phyloP scores from a whole-genome alignment of 2,888 invertebrate species.

The Thymelicus lineola region DNA sequence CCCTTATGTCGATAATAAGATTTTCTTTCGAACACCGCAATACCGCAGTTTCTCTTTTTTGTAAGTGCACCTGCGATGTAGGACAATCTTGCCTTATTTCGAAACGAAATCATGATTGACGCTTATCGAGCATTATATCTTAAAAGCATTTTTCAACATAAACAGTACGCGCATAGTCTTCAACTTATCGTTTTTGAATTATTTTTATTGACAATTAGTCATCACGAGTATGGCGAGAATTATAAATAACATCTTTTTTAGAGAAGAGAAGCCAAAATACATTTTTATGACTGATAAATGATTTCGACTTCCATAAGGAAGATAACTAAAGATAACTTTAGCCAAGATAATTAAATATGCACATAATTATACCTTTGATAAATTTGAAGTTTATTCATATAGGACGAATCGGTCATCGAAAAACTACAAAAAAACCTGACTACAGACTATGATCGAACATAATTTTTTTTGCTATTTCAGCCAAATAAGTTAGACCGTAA shows the following conservation, averaged over 20 bases:
- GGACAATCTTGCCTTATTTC: constrained; percentile 74
- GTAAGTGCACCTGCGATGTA: constrained; percentile 77
- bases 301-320: too few relatives aligned
- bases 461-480: too few relatives aligned
- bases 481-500: too few relatives aligned
- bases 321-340: too few relatives aligned
- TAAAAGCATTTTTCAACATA: constrained; percentile 32
- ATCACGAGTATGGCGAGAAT: neutral
- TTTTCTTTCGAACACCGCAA: constrained; percentile 77
- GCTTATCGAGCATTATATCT: constrained; percentile 62
- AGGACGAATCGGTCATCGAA: constrained; percentile 56
- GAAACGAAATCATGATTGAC: constrained; percentile 69
- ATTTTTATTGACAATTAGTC: constrained; percentile 12
- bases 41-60: constrained; percentile 81
- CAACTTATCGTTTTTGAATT: constrained; percentile 25
- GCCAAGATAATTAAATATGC: too few relatives aligned
- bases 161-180: constrained; percentile 22
- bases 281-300: neutral
- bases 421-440: constrained; percentile 47
- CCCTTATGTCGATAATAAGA: constrained; percentile 81
- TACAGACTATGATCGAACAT: too few relatives aligned
- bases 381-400: constrained; percentile 7
- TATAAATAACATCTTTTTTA: neutral
- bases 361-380: neutral
- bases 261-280: neutral